phyloP scores from a whole-genome alignment of 2,113 vertebrate genomes.

The Setophaga coronata region DNA sequence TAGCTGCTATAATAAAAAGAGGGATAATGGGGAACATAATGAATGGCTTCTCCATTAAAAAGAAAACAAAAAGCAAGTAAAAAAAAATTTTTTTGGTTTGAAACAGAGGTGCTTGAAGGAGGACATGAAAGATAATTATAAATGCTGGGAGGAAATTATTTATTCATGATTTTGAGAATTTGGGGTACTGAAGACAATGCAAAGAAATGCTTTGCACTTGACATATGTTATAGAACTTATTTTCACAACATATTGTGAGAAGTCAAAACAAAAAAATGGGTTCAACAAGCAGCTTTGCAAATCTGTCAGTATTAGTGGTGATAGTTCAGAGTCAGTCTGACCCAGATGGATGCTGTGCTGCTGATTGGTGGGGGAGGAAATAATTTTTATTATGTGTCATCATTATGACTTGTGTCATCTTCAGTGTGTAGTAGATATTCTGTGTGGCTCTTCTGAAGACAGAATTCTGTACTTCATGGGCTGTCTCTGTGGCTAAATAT shows the following conservation, averaged over 20 bases:
- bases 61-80: background rate
- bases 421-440: background rate
- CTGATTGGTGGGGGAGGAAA: background rate
- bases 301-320: background rate
- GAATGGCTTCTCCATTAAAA: background rate
- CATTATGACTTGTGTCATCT: background rate
- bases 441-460: background rate
- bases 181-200: background rate
- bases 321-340: background rate
- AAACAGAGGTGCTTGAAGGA: background rate
- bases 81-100: background rate
- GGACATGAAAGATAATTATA: background rate
- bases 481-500: background rate
- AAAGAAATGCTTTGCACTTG: background rate
- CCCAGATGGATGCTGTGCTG: background rate
- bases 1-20: background rate
- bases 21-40: fast-evolving
- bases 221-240: background rate
- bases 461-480: background rate
- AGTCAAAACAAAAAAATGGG: background rate
- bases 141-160: background rate
- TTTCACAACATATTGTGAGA: background rate
- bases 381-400: background rate
- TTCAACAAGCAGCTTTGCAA: background rate
- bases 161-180: background rate